Evolutionary conservation across 35 echinoderm and acorn worm species (phyloP), one percentile per base, ranked within the genome.

Genomic region (Heliocidaris tuberculata): DNA sequence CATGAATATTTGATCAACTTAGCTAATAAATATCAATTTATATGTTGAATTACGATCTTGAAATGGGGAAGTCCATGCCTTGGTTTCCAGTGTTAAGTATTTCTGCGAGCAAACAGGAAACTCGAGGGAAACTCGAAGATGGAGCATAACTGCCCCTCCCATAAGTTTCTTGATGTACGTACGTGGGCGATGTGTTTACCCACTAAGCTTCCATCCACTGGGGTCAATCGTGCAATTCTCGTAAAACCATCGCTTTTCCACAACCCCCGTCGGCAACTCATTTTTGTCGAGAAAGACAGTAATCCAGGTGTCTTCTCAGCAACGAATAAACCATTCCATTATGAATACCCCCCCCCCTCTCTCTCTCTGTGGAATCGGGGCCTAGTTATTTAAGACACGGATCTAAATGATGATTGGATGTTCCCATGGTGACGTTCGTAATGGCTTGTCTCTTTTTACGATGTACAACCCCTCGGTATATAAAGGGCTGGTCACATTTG

Each of bases 221-320:
- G 65, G 65, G 65, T 78, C 65, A 78, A n/a, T 78, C 65, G 65
- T 78, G 65, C 65, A 78, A 78, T 78, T 78, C 65, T 78, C 65
- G 27, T 78, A 78, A 78, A 78, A 78, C 65, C 65, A 78, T 78
- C 65, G 19, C 65, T 19, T 78, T 78, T 78, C 27, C 65, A 78
- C 65, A 78, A 27, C 35, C 27, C 65, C 65, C 21, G 27, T 78
- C 65, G 65, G 65, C 65, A 78, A 78, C 19, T 78, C 17, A 78
- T 78, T 78, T 78, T 78, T 78, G 17, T n/a, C 65, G 65, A 78
- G 21, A 78, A 78, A 78, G 65, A 78, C 65, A 78, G 65, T 78
- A 78, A 78, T 78, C 65, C 65, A 0, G 27, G 65, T 21, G 4
- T 78, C 65, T 78, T 19, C 21, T 78, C 65, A 27, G 21, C 65